Percentiles rank a stretch among this genome's conserved stretches.
phyloP scores from a whole-genome alignment of 2,113 vertebrate genomes.

The Lepus timidus region DNA sequence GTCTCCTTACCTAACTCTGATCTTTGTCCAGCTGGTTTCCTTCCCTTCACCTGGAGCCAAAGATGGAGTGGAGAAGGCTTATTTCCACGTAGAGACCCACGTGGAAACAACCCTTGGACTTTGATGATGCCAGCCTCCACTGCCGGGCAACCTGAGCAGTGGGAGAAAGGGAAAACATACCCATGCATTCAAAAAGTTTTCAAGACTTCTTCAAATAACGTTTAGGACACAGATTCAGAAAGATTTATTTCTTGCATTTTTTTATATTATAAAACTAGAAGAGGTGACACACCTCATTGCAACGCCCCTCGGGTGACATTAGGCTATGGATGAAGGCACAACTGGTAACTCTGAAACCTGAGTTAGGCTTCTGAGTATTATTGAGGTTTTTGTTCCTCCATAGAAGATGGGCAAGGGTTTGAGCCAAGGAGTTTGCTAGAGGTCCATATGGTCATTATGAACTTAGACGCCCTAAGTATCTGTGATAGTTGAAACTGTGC shows the following conservation, averaged over 20 bases:
- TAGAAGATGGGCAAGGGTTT: neutral
- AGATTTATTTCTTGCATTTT: neutral
- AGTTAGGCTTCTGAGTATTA: neutral
- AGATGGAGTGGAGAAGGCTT: neutral
- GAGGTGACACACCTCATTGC: neutral
- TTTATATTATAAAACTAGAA: neutral
- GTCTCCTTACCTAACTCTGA: neutral
- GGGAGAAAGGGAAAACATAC: neutral
- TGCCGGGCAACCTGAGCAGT: neutral
- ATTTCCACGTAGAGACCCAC: neutral
- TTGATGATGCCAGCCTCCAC: neutral
- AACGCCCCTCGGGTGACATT: neutral
- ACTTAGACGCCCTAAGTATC: neutral
- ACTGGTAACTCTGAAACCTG: neutral
- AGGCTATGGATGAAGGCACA: neutral
- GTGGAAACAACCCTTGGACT: neutral
- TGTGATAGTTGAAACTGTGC: neutral
- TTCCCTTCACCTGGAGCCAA: neutral
- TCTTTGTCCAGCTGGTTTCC: neutral
- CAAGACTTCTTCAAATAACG: neutral
- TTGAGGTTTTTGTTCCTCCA: neutral
- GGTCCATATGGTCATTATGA: neutral
- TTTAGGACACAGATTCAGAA: neutral
- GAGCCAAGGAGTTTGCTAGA: neutral
- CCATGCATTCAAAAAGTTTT: neutral